Evolutionary conservation across 2,888 invertebrate species (phyloP).

Genomic region (Sepioteuthis lessoniana): DNA sequence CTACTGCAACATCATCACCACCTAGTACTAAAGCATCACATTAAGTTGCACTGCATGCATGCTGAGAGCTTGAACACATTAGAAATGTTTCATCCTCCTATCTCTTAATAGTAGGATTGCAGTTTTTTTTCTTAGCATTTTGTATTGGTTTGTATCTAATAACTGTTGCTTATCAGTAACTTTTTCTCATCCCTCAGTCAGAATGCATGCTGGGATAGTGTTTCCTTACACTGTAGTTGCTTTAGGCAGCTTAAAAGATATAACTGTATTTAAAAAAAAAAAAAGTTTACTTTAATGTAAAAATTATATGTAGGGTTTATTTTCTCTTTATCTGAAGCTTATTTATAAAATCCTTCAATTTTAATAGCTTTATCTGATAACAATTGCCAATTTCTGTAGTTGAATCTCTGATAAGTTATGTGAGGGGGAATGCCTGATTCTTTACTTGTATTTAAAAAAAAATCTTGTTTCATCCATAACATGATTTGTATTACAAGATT

Average conservation of each 20-base stretch:
- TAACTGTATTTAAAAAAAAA: too few relatives aligned
- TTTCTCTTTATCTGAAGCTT: background rate
- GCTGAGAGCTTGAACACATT: too few relatives aligned
- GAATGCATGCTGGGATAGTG: background rate
- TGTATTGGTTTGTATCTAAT: background rate
- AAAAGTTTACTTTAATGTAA: background rate
- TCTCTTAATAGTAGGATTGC: too few relatives aligned
- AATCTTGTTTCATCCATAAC: too few relatives aligned
- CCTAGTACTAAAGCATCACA: background rate
- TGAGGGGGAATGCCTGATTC: too few relatives aligned
- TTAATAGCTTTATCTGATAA: background rate
- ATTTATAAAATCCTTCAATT: background rate
- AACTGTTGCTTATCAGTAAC: background rate
- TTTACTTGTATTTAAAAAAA: too few relatives aligned
- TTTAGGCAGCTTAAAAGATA: background rate
- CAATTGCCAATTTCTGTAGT: too few relatives aligned
- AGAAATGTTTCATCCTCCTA: background rate
- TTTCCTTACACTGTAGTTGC: background rate
- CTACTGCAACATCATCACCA: background rate
- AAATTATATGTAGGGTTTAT: background rate
- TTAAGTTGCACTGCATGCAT: background rate
- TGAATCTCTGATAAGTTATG: too few relatives aligned
- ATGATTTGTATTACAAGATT: too few relatives aligned
- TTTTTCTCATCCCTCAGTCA: background rate
- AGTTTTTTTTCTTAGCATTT: background rate